These are phyloP conservation scores for Oreohelix idahoensis DNA, from an alignment of 1,140 invertebrate species.

Conservation along the genomic window DNA sequence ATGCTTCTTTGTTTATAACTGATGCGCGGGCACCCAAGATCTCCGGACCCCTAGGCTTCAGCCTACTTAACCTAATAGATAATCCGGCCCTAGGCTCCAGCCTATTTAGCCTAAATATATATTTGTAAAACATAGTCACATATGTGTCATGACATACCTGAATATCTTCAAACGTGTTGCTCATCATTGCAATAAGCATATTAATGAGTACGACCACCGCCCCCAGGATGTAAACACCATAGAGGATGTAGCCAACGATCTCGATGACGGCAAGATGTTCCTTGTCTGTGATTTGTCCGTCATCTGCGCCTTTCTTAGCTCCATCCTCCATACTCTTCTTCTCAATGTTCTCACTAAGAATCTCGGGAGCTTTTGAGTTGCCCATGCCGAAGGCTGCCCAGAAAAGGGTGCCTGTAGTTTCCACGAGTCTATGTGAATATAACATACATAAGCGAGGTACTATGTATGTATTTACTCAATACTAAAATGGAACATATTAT, in stretches of 20 bases:
- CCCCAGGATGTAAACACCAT: conserved; percentile 96
- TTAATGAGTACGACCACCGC: conserved; percentile 97
- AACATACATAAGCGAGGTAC: too few relatives aligned
- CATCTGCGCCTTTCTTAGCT: neutral
- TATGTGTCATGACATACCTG: conserved; percentile 79
- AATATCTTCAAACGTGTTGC: conserved; percentile 97
- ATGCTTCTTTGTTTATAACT: too few relatives aligned
- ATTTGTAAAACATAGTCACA: too few relatives aligned
- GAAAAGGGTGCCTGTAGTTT: conserved; percentile 75
- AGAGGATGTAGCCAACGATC: conserved; percentile 77
- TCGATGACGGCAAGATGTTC: conserved; percentile 6
- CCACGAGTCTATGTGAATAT: conserved; percentile 5
- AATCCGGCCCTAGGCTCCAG: too few relatives aligned
- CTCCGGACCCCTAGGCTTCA: too few relatives aligned
- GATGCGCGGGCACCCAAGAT: too few relatives aligned
- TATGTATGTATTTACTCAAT: too few relatives aligned
- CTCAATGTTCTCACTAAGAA: conserved; percentile 7
- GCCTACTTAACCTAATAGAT: too few relatives aligned
- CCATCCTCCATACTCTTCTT: conserved; percentile 35
- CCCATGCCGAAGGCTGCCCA: conserved; percentile 63
- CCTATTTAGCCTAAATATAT: too few relatives aligned
- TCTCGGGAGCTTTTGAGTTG: conserved; percentile 50
- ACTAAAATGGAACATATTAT: too few relatives aligned
- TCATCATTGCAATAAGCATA: conserved; percentile 99
- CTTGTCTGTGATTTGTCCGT: neutral